Percentiles rank a stretch among this genome's conserved stretches.
Evolutionary conservation across 2,113 vertebrate genomes (phyloP).

Genomic region (Anas platyrhynchos): DNA sequence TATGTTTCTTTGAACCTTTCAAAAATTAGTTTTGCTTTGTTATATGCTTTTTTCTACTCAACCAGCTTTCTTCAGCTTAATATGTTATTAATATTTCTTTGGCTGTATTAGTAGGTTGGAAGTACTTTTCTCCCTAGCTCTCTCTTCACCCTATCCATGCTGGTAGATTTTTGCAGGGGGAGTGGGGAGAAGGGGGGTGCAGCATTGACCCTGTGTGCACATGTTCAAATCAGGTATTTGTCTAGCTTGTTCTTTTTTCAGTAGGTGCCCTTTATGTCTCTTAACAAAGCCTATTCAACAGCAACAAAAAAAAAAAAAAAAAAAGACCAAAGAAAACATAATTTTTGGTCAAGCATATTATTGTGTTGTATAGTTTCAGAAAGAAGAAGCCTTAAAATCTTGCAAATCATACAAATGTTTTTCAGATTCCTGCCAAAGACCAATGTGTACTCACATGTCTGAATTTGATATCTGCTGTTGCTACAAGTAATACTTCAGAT

Average conservation of each 20-base stretch:
- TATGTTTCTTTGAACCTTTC: background rate
- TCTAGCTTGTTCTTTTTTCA: background rate
- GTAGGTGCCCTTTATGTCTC: background rate
- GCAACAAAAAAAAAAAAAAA: background rate
- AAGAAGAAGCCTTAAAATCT: background rate
- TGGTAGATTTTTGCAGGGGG: too few relatives aligned
- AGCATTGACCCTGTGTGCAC: background rate
- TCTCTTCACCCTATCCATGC: too few relatives aligned
- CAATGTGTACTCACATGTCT: background rate
- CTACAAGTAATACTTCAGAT: background rate
- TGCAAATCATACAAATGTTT: background rate
- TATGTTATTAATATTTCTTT: background rate
- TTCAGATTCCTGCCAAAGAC: background rate
- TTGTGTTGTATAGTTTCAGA: background rate
- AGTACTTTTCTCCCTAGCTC: too few relatives aligned
- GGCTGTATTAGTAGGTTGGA: too few relatives aligned
- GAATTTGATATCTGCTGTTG: background rate
- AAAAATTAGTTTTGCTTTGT: background rate
- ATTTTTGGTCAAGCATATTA: background rate
- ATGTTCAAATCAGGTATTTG: background rate
- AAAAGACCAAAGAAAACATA: background rate
- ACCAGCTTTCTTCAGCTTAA: background rate
- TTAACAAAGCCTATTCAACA: background rate
- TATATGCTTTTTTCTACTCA: background rate
- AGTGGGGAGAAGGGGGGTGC: too few relatives aligned